phyloP scores from a whole-genome alignment of 92 coral and sea anemone genomes.

The Anthopleura xanthogrammica region DNA sequence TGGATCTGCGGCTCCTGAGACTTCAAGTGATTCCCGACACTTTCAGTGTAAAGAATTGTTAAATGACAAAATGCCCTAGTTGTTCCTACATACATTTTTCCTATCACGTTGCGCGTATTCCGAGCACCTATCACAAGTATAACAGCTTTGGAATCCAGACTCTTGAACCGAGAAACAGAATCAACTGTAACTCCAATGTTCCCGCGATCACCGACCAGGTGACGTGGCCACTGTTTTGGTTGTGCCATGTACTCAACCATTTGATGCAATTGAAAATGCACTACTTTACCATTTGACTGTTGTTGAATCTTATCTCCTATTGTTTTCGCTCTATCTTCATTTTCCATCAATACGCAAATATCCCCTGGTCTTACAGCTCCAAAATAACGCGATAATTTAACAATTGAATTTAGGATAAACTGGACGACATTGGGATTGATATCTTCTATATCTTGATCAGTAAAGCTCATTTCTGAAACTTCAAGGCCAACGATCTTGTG shows the following conservation, averaged over 20 bases:
- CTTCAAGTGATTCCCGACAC: neutral
- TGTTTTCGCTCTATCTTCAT: neutral
- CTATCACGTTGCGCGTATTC: neutral
- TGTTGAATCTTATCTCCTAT: neutral
- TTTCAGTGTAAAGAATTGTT: neutral
- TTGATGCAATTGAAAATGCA: neutral
- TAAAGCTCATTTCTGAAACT: neutral
- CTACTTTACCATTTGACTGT: neutral
- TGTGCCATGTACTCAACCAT: neutral
- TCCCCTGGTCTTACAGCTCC: conserved; percentile 1
- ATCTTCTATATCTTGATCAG: conserved; percentile 9
- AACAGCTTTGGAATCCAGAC: conserved; percentile 29
- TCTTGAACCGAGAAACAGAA: conserved; percentile 23
- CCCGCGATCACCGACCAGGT: neutral
- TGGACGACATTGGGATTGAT: neutral
- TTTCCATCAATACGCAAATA: conserved; percentile 18
- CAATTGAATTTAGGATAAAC: neutral
- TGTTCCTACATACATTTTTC: conserved; percentile 14
- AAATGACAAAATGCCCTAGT: conserved; percentile 21
- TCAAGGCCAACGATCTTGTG: conserved; percentile 21
- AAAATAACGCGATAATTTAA: neutral
- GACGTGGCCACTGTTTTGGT: neutral
- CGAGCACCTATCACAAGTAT: conserved; percentile 3
- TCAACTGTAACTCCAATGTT: conserved; percentile 14
- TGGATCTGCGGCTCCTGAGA: neutral